phyloP scores from a whole-genome alignment of 2,888 invertebrate genomes.

The Drosophila mimica region DNA sequence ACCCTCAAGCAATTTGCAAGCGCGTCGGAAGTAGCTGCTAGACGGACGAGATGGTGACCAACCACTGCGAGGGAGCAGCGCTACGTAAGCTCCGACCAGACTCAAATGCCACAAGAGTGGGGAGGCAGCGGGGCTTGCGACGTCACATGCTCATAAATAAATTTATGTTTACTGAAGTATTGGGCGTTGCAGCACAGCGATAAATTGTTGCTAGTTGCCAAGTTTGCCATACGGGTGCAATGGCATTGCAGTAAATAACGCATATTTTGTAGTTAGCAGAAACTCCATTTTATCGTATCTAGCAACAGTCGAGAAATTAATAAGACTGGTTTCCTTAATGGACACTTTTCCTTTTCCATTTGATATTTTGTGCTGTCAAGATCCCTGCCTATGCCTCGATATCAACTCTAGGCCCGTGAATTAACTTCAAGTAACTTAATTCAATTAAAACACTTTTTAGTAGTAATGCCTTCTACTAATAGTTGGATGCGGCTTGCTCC shows the following conservation, averaged over 20 bases:
- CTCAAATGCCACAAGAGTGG: slow-evolving; percentile 10
- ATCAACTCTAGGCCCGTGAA: background rate
- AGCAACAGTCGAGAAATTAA: slow-evolving; percentile 16
- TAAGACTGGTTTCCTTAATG: slow-evolving; percentile 13
- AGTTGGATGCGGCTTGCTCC: too few relatives aligned
- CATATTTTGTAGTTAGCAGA: slow-evolving; percentile 53
- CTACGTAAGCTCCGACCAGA: slow-evolving; percentile 13
- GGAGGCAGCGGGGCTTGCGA: slow-evolving; percentile 10
- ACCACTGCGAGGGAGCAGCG: slow-evolving; percentile 25
- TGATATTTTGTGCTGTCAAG: background rate
- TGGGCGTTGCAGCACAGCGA: slow-evolving; percentile 48
- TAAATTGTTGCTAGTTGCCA: slow-evolving; percentile 56
- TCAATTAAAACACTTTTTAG: background rate
- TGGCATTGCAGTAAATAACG: slow-evolving; percentile 9
- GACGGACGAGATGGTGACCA: slow-evolving; percentile 26
- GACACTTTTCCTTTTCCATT: background rate
- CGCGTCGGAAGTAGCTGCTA: slow-evolving; percentile 63
- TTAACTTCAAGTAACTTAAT: background rate
- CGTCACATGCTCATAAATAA: slow-evolving; percentile 77
- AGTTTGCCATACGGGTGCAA: slow-evolving; percentile 22
- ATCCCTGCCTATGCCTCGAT: background rate
- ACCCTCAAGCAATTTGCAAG: slow-evolving; percentile 79
- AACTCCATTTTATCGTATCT: slow-evolving; percentile 37
- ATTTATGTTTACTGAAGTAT: slow-evolving; percentile 72
- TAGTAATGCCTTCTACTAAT: background rate